Base-by-base conservation (phyloP, 2,888 invertebrate species). In the Odontomyia ornata region DNA sequence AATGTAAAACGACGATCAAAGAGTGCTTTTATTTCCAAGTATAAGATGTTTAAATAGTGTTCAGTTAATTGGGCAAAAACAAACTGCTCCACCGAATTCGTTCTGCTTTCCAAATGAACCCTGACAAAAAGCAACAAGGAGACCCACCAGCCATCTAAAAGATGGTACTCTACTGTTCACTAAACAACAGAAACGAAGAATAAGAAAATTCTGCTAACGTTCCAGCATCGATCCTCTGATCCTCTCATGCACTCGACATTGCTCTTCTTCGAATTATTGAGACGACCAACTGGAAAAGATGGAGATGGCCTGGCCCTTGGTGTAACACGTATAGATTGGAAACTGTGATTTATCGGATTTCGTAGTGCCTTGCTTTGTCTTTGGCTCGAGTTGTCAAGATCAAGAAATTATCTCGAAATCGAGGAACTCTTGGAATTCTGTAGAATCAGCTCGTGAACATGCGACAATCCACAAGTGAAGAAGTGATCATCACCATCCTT, bases 11-110 rank as follows among this genome's bases (percentile, higher is more conserved):
- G 46, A 36, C 21, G 36, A 18, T 28, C 27, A 21, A 28, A 62
- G 62, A 15, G 28, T 57, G 25, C 18, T 65, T 47, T 75, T 75
- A 77, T 62, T 79, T 79, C 78, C 78, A 79, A 75, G 78, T 79
- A 79, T 77, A 79, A 79, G 78, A 77, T 79, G 78, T 79, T 79
- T 77, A 79, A 79, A 79, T 77, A 79, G 77, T 79, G 78, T 77
- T 79, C 78, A 79, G 78, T 79, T 79, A 79, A 79, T 79, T 79
- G 78, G 78, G 47, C 77, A 77, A 46, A 57, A 75, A 60, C 25
- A 13, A 18, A n/a, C 36, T 36, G 18, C 27, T 25, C n/a, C 25
- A 23, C 23, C 43, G 7, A 43, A n/a, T 65, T 43, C 43, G 46
- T 69, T 15, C 43, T 73, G 57, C 43, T 73, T 36, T 73, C 60